These are phyloP conservation scores for Notamacropus eugenii DNA, from an alignment of 2,797 vertebrate genomes.

Conservation along the genomic window DNA sequence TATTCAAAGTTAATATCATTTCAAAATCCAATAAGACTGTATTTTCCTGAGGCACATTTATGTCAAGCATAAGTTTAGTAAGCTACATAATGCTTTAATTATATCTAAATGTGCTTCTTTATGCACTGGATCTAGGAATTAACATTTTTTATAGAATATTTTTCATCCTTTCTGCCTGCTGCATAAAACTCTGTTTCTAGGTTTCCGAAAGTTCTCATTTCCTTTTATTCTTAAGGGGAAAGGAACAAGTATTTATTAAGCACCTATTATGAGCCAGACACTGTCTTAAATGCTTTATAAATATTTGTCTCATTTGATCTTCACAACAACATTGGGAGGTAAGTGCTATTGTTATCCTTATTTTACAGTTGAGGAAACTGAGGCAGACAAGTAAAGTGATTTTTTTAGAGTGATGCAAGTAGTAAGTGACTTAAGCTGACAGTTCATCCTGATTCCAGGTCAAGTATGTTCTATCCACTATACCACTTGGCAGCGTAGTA, in stretches of 20 bases:
- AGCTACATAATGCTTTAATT: not conserved
- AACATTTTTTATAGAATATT: not conserved
- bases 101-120: not conserved
- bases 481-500: not conserved
- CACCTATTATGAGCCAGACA: not conserved
- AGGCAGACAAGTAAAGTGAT: not conserved
- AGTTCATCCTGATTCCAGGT: not conserved
- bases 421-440: not conserved
- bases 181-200: not conserved
- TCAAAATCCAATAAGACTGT: not conserved
- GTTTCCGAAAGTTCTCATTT: not conserved
- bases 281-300: not conserved
- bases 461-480: not conserved
- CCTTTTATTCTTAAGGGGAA: not conserved
- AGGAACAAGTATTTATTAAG: not conserved
- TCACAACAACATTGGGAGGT: not conserved
- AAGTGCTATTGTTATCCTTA: not conserved
- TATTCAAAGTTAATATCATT: not conserved
- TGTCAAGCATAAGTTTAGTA: not conserved
- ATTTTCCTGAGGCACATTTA: not conserved
- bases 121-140: not conserved
- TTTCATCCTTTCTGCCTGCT: not conserved
- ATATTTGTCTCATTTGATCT: not conserved
- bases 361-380: not conserved
- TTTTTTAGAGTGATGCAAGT: not conserved